Percentiles rank a stretch among this genome's conserved stretches.
Evolutionary conservation across 2,797 vertebrate genomes (phyloP).

Genomic region (Catamblyrhynchus diadema): DNA sequence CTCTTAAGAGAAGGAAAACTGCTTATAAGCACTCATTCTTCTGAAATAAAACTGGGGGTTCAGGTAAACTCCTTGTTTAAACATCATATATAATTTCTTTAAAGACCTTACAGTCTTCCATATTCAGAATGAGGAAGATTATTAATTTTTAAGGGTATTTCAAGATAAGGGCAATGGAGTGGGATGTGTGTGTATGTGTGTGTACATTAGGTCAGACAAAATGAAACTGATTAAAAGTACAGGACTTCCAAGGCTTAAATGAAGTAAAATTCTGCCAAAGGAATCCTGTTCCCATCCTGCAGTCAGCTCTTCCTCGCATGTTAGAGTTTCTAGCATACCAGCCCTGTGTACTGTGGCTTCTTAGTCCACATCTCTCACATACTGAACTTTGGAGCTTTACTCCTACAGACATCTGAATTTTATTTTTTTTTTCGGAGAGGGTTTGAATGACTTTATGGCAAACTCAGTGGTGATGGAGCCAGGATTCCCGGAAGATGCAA

Average conservation of each 20-base stretch:
- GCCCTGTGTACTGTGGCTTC: background rate
- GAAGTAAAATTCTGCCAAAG: background rate
- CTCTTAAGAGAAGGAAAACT: background rate
- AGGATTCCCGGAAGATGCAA: background rate
- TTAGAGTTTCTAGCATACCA: background rate
- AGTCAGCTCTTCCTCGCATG: background rate
- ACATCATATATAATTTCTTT: background rate
- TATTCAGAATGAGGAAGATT: background rate
- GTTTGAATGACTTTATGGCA: background rate
- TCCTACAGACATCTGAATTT: background rate
- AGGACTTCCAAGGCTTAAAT: background rate
- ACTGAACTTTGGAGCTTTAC: background rate
- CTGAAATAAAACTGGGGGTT: background rate
- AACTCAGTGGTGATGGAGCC: background rate
- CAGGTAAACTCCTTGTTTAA: background rate
- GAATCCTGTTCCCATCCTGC: background rate
- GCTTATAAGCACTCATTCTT: background rate
- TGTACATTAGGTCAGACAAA: background rate
- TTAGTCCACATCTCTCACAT: background rate
- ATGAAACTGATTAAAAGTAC: background rate
- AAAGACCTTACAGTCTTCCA: background rate
- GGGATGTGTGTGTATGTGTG: accelerated
- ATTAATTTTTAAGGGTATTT: background rate
- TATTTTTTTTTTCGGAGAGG: background rate
- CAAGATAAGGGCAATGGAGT: background rate